These are phyloP conservation scores for Ephydatia muelleri DNA, from an alignment of 37 sponge, comb jelly and placozoan genomes.

Conservation along the genomic window DNA sequence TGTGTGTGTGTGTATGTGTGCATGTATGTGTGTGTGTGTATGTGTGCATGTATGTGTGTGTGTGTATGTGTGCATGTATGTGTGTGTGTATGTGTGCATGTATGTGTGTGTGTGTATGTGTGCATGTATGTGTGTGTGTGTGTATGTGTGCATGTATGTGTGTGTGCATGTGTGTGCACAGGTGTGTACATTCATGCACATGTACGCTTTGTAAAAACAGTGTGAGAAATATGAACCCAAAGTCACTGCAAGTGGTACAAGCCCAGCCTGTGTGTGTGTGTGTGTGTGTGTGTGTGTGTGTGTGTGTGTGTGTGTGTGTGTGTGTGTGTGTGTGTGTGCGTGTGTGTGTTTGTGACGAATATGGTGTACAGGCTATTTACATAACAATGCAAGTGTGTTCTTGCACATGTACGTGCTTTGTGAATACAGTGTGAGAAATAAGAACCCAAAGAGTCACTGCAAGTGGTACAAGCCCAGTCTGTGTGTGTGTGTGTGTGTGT, in stretches of 20 bases:
- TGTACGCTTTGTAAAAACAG: too few relatives aligned
- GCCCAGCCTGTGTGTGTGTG: too few relatives aligned
- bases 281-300: background rate
- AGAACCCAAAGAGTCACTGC: too few relatives aligned
- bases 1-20: constrained; percentile 15
- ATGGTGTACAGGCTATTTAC: too few relatives aligned
- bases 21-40: background rate
- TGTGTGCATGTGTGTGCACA: background rate
- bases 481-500: background rate
- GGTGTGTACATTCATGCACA: too few relatives aligned
- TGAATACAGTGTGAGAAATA: too few relatives aligned
- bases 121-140: background rate
- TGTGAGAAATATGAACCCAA: too few relatives aligned
- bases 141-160: constrained; percentile 10
- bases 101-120: constrained; percentile 11
- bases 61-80: background rate
- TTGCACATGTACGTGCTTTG: too few relatives aligned
- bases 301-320: background rate
- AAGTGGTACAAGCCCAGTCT: too few relatives aligned
- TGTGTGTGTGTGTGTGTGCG: background rate
- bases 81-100: background rate
- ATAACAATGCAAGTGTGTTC: too few relatives aligned
- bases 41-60: background rate
- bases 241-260: too few relatives aligned
- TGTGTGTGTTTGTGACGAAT: too few relatives aligned